Conservation (phyloP, 2,888 invertebrate species). For the Clunio marinus region DNA sequence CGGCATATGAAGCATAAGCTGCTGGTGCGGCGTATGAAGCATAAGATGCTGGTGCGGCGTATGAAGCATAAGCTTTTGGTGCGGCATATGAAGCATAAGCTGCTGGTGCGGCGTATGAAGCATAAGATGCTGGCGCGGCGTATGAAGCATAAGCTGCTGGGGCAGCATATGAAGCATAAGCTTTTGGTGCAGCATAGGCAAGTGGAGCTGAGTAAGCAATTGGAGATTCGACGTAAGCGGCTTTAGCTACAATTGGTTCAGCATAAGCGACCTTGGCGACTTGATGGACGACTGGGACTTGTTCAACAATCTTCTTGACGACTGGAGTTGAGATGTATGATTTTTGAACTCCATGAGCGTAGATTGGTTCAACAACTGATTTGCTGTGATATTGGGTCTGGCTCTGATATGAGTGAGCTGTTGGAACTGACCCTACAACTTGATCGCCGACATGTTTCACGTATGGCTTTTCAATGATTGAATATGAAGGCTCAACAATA, state of each 20-base stretch:
- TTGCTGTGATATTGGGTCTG: constrained; percentile 34
- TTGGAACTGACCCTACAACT: constrained; percentile 1
- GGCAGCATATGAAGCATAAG: background rate
- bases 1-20: background rate
- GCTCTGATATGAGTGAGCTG: constrained; percentile 26
- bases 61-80: constrained; percentile 2
- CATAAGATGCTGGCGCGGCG: background rate
- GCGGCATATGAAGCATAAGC: background rate
- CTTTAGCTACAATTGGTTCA: background rate
- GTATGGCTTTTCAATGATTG: constrained; percentile 29
- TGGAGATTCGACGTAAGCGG: constrained; percentile 13
- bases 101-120: background rate
- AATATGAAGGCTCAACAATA: constrained; percentile 17
- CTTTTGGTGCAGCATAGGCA: background rate
- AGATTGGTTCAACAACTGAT: constrained; percentile 31
- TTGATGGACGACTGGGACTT: constrained; percentile 10
- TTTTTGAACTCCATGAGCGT: constrained; percentile 38
- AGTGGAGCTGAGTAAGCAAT: background rate
- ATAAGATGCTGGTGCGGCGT: no score
- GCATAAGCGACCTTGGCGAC: background rate
- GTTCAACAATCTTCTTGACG: constrained; percentile 24
- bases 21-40: constrained; percentile 7
- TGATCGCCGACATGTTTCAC: constrained; percentile 16
- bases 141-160: constrained; percentile 6
- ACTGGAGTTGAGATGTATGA: constrained; percentile 13